Evolutionary conservation across 2,888 invertebrate genomes (phyloP).

Genomic region (Tanaodytes sp.): DNA sequence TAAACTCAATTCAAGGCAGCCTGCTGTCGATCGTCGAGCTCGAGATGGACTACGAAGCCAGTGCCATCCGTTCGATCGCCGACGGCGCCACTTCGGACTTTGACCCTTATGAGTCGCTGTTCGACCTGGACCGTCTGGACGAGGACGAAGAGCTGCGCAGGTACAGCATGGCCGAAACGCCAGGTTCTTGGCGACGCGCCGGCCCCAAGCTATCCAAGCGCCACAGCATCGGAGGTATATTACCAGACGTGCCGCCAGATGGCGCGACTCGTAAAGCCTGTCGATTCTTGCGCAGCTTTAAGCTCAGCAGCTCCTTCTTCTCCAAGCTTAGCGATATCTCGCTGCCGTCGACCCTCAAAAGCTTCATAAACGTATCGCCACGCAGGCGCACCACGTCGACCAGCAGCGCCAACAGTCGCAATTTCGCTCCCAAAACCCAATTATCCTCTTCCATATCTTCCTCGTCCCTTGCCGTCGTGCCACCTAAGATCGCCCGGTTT

Average conservation of each 20-base stretch:
- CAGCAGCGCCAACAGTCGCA: slow-evolving; percentile 53
- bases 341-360: slow-evolving; percentile 62
- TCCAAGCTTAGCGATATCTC: slow-evolving; percentile 63
- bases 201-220: slow-evolving; percentile 59
- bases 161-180: slow-evolving; percentile 32
- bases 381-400: slow-evolving; percentile 45
- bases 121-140: slow-evolving; percentile 11
- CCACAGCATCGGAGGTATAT: slow-evolving; percentile 33
- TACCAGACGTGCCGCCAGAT: slow-evolving; percentile 17
- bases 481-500: slow-evolving; percentile 60
- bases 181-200: slow-evolving; percentile 44
- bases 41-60: slow-evolving; percentile 21
- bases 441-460: slow-evolving; percentile 32
- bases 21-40: slow-evolving; percentile 31
- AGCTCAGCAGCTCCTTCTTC: slow-evolving; percentile 58
- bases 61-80: slow-evolving; percentile 17
- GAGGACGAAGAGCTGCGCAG: slow-evolving; percentile 17
- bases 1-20: slow-evolving; percentile 19
- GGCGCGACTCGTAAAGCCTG: slow-evolving; percentile 35
- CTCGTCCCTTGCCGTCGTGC: slow-evolving; percentile 59
- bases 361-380: slow-evolving; percentile 59
- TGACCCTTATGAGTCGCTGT: slow-evolving; percentile 14
- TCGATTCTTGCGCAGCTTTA: slow-evolving; percentile 53
- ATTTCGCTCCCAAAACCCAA: slow-evolving; percentile 57
- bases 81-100: not conserved